Base-by-base conservation (phyloP, 2,888 invertebrate species). In the Drosophila monieri region DNA sequence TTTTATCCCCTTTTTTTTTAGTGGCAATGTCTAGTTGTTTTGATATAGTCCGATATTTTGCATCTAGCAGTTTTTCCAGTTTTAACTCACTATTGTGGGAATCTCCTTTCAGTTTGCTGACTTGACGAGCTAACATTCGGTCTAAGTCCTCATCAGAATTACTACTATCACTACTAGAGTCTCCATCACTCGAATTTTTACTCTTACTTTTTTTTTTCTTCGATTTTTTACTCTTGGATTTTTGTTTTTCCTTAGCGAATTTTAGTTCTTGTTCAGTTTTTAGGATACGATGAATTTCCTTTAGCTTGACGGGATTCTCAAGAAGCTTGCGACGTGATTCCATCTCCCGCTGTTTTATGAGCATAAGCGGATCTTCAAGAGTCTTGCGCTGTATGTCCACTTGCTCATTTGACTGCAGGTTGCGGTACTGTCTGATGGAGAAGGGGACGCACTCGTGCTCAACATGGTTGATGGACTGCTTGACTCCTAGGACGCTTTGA, bases 261-360 rank as follows among this genome's bases (percentile, higher is more conserved):
- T 75, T 73, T 2, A 80, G 61, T 9, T 81, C 78, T 85, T 93
- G 92, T 84, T 94, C 93, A 49, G 92, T 93, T 85, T 94, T 93
- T 69, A 98, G 94, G 85, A 97, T 93, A 88, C 96, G 94, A 80
- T 97, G 95, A 1, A 99, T 92, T 87, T 96, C 95, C 76, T 97
- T 97, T 77, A 99, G 92, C 91, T 97, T 97, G 0, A 98, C 94
- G 1, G 98, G 98, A 93, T 99, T 99, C 83, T 97, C 96, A 3
- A 99, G 91, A 35, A 99, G 92, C 65, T 96, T 95, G 65, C 95
- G 94, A 41, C 96, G 93, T 0, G 96, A 95, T 88, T 98, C 98
- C 89, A 97, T 95, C 92, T 98, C 98, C 58, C 96, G 94, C 88
- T 97, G 96, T 85, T 96, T 96, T 6, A 99, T 98, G 3, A 96